Base-by-base conservation (phyloP, 2,888 invertebrate genomes). In the Oscheius sp. region DNA sequence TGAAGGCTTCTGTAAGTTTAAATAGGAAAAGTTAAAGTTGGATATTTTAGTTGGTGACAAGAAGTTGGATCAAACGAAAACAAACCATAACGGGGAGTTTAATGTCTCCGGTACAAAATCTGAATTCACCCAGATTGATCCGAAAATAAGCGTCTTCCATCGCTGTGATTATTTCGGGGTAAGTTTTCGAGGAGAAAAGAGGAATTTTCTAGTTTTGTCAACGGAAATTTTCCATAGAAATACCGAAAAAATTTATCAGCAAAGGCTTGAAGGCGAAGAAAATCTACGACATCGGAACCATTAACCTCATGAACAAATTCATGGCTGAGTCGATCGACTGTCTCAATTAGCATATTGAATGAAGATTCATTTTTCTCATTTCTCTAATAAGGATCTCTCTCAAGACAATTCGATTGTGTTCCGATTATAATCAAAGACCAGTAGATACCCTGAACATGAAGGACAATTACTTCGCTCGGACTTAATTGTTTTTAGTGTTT, bases 261-360 rank as follows among this genome's bases (percentile, higher is more conserved):
- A 63, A 68, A 17, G 80, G 65, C 37, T 10, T 25, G 17, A n/a
- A n/a, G 34, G 29, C 53, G 3, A 29, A 29, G 12, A 80, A 77
- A 64, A 70, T 70, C 6, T 82, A 80, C 45, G 79, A 82, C 57
- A 63, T 72, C 8, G 80, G 80, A 3, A 57, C 71, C 53, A 69
- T 83, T 64, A 82, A 82, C 57, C 64, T 83, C 69, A 75, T 74
- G 63, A 81, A 79, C 33, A 75, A 72, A 12, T 83, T 82, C 74
- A 74, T 77, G 15, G 83, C 82, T 53, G 80, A 82, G 65, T 71
- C 72, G 39, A 75, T 72, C n/a, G 82, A 82, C 67, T 82, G 82
- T 65, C 64, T 82, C 58, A 81, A 82, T 72, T 80, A 74, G 73
- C n/a, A n/a, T n/a, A n/a, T n/a, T n/a, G n/a, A n/a, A n/a, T n/a